phyloP scores from a whole-genome alignment of 2,113 vertebrate species.

The Rhombomys opimus region DNA sequence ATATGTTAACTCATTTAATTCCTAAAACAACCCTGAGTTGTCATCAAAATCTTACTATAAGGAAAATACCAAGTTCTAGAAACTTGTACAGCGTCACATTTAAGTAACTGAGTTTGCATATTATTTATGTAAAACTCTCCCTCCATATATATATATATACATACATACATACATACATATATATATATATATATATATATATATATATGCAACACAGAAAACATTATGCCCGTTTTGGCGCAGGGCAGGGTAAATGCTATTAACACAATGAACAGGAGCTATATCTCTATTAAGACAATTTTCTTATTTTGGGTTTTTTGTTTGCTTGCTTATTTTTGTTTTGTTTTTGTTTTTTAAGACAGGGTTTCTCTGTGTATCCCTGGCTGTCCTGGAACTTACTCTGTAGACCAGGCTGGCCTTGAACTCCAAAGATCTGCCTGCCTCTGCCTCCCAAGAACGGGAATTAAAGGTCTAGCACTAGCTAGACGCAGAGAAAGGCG shows the following conservation, averaged over 20 bases:
- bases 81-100: background rate
- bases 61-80: background rate
- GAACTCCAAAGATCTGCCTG: too few species aligned
- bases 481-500: too few species aligned
- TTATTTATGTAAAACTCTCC: background rate
- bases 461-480: background rate
- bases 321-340: too few species aligned
- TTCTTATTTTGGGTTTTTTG: background rate
- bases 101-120: background rate
- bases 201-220: background rate
- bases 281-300: constrained; percentile 30
- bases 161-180: background rate
- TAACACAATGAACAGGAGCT: background rate
- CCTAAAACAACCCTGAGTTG: background rate
- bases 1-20: background rate
- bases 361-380: background rate
- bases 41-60: background rate
- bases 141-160: background rate
- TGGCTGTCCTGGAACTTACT: background rate
- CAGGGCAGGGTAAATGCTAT: too few species aligned
- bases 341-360: too few species aligned
- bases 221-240: background rate
- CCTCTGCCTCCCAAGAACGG: too few species aligned
- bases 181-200: background rate
- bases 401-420: background rate